Conservation (phyloP, 2,888 invertebrate genomes). For the Morpho deidamia region DNA sequence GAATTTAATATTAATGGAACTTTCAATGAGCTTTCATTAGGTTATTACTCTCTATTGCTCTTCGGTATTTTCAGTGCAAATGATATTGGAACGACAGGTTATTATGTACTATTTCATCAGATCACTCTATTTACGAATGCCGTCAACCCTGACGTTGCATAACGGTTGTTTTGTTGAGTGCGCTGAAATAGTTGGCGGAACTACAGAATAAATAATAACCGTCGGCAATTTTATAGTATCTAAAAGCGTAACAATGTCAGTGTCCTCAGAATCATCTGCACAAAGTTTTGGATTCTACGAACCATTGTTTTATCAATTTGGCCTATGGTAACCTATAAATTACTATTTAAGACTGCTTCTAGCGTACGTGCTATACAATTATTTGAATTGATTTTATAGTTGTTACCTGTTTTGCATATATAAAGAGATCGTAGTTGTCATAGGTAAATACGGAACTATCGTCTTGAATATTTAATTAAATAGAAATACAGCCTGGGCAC, state of each 20-base stretch:
- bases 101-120: slow-evolving; percentile 10
- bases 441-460: slow-evolving; percentile 8
- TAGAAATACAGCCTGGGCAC: no score
- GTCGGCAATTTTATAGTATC: slow-evolving; percentile 62
- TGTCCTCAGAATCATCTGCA: slow-evolving; percentile 39
- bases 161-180: slow-evolving; percentile 39
- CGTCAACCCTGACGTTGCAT: slow-evolving; percentile 27
- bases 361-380: slow-evolving; percentile 8
- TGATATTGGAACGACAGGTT: no score
- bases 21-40: no score
- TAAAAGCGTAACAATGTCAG: slow-evolving; percentile 59
- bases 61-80: no score
- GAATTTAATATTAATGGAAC: no score
- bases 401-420: slow-evolving; percentile 10
- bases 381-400: slow-evolving; percentile 14
- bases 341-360: slow-evolving; percentile 14
- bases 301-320: slow-evolving; percentile 12
- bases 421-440: slow-evolving; percentile 3
- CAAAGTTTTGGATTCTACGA: slow-evolving; percentile 16
- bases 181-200: slow-evolving; percentile 44
- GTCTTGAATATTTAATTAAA: slow-evolving; percentile 8
- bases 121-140: slow-evolving; percentile 7
- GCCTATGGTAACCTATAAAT: slow-evolving; percentile 8
- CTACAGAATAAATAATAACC: slow-evolving; percentile 52
- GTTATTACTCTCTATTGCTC: no score